Conservation (phyloP, 1,140 invertebrate genomes). For the Lepidurus packardi region DNA sequence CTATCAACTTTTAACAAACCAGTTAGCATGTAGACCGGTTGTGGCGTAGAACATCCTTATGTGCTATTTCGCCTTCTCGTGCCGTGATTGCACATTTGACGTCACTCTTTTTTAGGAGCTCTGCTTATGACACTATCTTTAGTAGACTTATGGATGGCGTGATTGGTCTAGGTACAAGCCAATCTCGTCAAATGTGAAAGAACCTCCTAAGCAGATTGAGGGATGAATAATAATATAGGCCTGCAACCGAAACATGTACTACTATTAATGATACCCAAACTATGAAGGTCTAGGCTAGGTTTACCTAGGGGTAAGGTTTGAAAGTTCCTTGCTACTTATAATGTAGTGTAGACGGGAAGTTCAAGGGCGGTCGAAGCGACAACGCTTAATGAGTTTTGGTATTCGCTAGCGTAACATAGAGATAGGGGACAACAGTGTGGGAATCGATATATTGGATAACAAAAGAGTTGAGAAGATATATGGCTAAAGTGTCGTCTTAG, state of each 20-base stretch:
- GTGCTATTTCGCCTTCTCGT: not conserved
- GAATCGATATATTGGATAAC: not conserved
- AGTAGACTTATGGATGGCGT: not conserved
- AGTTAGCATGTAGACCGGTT: not conserved
- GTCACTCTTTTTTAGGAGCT: not conserved
- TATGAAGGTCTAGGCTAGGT: not conserved
- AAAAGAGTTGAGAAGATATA: not conserved
- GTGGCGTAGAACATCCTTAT: not conserved
- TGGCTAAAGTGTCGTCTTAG: not conserved
- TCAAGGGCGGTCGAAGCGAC: slow-evolving; percentile 1
- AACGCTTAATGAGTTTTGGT: not conserved
- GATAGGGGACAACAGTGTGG: not conserved
- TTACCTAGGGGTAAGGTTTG: not conserved
- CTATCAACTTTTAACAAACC: not conserved
- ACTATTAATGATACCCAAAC: not conserved
- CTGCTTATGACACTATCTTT: not conserved
- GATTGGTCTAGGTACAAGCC: no score
- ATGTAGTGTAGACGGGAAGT: not conserved
- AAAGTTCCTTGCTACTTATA: not conserved
- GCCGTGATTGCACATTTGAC: not conserved
- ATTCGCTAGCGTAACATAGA: slow-evolving; percentile 8
- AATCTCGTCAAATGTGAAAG: no score
- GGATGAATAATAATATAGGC: slow-evolving; percentile 10
- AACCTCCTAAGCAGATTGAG: not conserved
- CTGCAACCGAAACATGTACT: not conserved